Conservation (phyloP, 2,113 vertebrate genomes). For the Thinocorus orbignyianus region DNA sequence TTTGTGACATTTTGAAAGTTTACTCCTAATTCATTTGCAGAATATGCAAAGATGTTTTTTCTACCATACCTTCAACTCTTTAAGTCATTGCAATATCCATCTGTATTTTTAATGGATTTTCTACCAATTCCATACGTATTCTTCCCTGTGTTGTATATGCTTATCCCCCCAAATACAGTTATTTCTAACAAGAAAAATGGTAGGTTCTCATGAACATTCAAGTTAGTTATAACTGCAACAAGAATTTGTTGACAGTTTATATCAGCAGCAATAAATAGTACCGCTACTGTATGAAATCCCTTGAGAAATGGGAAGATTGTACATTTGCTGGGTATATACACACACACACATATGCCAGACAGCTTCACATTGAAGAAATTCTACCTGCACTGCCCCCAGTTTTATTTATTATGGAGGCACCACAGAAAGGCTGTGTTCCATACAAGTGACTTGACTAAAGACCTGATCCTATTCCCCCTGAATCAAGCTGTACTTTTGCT, state of each 20-base stretch:
- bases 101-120: not conserved
- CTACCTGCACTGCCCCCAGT: not conserved
- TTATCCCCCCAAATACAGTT: not conserved
- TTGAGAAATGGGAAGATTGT: not conserved
- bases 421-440: not conserved
- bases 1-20: conserved; percentile 77
- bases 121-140: not conserved
- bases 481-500: not conserved
- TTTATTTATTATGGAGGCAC: not conserved
- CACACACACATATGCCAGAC: not conserved
- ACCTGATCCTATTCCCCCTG: not conserved
- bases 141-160: not conserved
- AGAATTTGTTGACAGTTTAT: not conserved
- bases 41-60: conserved; percentile 51
- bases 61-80: not conserved
- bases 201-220: not conserved
- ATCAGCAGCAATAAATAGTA: not conserved
- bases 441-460: not conserved
- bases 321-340: not conserved
- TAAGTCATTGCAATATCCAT: not conserved
- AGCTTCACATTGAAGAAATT: not conserved
- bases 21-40: conserved; percentile 68
- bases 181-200: not conserved
- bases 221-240: not conserved
- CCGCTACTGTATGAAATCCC: not conserved